Evolutionary conservation across 2,797 vertebrate genomes (phyloP).

Genomic region (Falco biarmicus): DNA sequence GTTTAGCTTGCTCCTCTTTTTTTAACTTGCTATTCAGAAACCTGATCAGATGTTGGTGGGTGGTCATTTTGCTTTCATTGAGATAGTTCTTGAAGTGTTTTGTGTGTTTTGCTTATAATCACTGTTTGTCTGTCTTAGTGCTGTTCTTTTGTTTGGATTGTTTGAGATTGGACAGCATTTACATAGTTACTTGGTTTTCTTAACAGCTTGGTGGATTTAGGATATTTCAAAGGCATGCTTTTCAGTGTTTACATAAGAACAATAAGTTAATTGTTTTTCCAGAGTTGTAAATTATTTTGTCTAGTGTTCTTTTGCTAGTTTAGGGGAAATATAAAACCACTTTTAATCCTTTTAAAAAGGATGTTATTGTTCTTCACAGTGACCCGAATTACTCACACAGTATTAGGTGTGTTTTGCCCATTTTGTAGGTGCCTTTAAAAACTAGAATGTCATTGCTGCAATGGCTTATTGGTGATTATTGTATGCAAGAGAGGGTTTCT

Average conservation of each 20-base stretch:
- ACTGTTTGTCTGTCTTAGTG: neutral
- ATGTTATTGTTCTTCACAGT: neutral
- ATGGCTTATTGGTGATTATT: neutral
- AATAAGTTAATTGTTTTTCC: neutral
- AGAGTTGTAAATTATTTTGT: conserved; percentile 16
- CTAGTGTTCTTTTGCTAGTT: neutral
- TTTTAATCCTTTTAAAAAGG: neutral
- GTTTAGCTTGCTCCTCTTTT: neutral
- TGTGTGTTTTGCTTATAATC: neutral
- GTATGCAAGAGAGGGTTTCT: neutral
- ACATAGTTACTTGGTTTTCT: neutral
- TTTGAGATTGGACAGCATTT: neutral
- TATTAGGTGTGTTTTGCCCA: neutral
- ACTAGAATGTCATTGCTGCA: neutral
- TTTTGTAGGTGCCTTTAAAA: neutral
- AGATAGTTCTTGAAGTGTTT: neutral
- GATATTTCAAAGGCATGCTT: conserved; percentile 1
- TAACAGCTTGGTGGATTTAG: neutral
- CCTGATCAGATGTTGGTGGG: neutral
- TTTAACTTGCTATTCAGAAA: neutral
- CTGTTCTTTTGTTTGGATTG: neutral
- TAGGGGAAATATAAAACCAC: neutral
- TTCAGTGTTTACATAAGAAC: conserved; percentile 11
- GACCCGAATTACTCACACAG: neutral
- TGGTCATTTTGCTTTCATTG: neutral